Percentiles rank a stretch among this genome's conserved stretches.
Evolutionary conservation across 2,888 invertebrate species (phyloP).

Genomic region (Agelastica alni): DNA sequence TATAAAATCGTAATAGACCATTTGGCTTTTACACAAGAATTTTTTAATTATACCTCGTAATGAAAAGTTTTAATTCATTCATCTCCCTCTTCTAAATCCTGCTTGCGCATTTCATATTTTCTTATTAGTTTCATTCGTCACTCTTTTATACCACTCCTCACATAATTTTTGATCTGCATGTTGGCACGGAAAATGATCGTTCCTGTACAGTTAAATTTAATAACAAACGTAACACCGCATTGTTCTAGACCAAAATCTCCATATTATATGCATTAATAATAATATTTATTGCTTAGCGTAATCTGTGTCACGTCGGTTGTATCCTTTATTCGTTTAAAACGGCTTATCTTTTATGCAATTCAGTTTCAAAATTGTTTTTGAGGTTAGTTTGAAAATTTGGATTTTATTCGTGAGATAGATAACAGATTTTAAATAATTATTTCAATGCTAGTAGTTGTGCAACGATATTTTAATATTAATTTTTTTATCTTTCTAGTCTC

Average conservation of each 20-base stretch:
- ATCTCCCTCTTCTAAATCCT: too few relatives aligned
- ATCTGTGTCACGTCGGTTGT: slow-evolving; percentile 46
- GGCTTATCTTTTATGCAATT: slow-evolving; percentile 34
- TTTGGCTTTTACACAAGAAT: too few relatives aligned
- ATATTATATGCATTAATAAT: slow-evolving; percentile 42
- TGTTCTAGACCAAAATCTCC: slow-evolving; percentile 25
- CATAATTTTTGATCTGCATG: not conserved
- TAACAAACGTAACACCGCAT: slow-evolving; percentile 23
- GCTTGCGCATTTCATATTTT: too few relatives aligned
- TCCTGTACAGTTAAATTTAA: slow-evolving; percentile 25
- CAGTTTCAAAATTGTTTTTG: slow-evolving; percentile 23
- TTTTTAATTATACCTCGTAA: too few relatives aligned
- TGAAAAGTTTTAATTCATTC: too few relatives aligned
- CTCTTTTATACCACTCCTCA: too few relatives aligned
- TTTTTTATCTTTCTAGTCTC: too few relatives aligned
- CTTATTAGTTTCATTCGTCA: too few relatives aligned
- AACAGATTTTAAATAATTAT: not conserved
- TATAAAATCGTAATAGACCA: too few relatives aligned
- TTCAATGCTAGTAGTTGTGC: not conserved
- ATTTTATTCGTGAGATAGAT: slow-evolving; percentile 1
- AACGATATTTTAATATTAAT: too few relatives aligned
- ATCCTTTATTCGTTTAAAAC: slow-evolving; percentile 29
- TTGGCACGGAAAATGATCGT: not conserved
- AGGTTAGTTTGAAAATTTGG: slow-evolving; percentile 1
- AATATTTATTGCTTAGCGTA: slow-evolving; percentile 49